Evolutionary conservation across 2,113 vertebrate genomes (phyloP), one percentile per base, ranked within the genome.

Genomic region (Chelonoidis abingdonii): DNA sequence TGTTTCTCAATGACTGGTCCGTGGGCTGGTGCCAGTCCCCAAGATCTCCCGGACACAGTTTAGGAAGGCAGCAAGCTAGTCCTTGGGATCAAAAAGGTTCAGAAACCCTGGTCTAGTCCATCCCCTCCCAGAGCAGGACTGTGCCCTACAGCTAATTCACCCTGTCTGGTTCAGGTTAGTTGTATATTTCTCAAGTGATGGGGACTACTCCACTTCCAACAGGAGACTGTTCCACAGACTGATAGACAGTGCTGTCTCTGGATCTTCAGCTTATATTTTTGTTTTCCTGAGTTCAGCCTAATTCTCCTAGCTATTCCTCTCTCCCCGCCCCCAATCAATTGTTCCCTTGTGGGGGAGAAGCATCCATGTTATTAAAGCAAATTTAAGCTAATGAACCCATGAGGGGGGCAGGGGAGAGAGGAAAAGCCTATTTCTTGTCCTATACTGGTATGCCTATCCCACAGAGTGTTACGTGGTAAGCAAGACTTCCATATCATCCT

Each of bases 221-320:
- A 83, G 59, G 50, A 78, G 41, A 24, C 41, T 47, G 25, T 47
- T 47, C 25, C 75, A 78, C 41, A 78, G 41, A 27, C 72, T 76
- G 72, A 75, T 5, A 41, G 41, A n/a, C 62, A 72, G 49, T 13
- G 75, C 52, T 86, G 38, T 1, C 6, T 95, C 84, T 72, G 85
- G 88, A 95, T 84, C 90, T 78, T 84, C 89, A 95, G 88, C 50
- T 95, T 95, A 57, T 84, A 3, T 82, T 90, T 94, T 83, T 4
- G 6, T 86, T 84, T 83, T 54, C 56, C 69, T 79, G 16, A 59
- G 89, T 54, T 82, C 31, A 57, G 91, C 13, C 10, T 84, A 59
- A 84, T 76, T 56, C 76, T 22, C 17, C 35, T 38, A 11, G n/a
- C 53, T 91, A 47, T 31, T 85, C 90, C 53, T 22, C 49, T 56